Percentiles rank a stretch among this genome's conserved stretches.
phyloP scores from a whole-genome alignment of 2,888 invertebrate species.

The Cantharis flavilabris region DNA sequence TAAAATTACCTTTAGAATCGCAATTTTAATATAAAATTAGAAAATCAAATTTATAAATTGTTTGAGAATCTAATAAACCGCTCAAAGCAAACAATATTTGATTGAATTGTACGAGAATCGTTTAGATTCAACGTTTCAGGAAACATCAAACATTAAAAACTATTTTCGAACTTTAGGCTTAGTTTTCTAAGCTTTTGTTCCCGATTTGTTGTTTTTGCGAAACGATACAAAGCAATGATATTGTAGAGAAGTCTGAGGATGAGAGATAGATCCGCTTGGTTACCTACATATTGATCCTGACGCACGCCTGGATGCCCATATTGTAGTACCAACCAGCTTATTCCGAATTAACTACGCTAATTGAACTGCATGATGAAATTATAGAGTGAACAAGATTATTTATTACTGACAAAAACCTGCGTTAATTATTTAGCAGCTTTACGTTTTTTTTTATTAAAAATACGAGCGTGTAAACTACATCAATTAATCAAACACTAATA shows the following conservation, averaged over 20 bases:
- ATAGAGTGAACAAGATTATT: conserved; percentile 39
- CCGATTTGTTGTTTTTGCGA: conserved; percentile 21
- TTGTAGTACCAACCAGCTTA: conserved; percentile 44
- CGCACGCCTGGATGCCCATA: conserved; percentile 39
- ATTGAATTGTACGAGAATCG: conserved; percentile 19
- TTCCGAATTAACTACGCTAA: conserved; percentile 48
- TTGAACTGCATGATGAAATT: conserved; percentile 46
- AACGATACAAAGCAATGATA: conserved; percentile 20
- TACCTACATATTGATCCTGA: conserved; percentile 39
- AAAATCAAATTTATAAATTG: neutral
- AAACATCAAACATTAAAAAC: conserved; percentile 22
- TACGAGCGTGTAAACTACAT: neutral
- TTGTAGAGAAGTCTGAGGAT: conserved; percentile 20
- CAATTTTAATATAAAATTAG: neutral
- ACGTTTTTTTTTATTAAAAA: neutral
- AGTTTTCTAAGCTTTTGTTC: conserved; percentile 23
- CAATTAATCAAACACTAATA: neutral
- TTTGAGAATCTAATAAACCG: conserved; percentile 6
- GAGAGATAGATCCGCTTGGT: conserved; percentile 34
- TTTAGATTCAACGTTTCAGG: conserved; percentile 17
- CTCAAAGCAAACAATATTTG: conserved; percentile 13
- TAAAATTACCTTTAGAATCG: neutral
- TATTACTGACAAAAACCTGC: conserved; percentile 27
- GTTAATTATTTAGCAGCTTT: neutral
- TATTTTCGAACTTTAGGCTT: conserved; percentile 25